Conservation (phyloP, 2,113 vertebrate genomes). For the Colaptes auratus region DNA sequence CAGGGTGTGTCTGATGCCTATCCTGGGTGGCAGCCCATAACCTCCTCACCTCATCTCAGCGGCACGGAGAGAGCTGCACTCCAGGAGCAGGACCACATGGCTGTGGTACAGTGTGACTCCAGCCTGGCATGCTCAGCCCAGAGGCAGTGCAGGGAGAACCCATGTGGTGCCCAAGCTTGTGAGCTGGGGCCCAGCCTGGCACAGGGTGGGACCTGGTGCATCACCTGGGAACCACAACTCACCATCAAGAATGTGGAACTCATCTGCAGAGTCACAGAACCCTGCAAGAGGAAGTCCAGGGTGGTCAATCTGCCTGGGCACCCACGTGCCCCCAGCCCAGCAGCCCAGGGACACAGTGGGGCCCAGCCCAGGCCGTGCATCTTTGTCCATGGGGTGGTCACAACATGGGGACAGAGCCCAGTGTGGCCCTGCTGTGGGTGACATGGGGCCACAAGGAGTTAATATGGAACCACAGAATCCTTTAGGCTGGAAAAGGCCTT, state of each 20-base stretch:
- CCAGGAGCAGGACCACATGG: neutral
- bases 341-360: neutral
- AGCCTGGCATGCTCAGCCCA: neutral
- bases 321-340: accelerated
- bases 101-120: accelerated
- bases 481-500: too few species aligned
- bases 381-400: neutral
- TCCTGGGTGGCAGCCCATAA: neutral
- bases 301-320: neutral
- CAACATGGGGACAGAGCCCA: neutral
- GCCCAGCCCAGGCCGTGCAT: neutral
- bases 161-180: too few species aligned
- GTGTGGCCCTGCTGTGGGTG: neutral
- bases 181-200: neutral
- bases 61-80: accelerated
- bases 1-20: neutral
- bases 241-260: slow-evolving; percentile 67
- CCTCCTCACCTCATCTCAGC: neutral
- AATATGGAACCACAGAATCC: too few species aligned
- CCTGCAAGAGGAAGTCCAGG: slow-evolving; percentile 36
- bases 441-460: neutral
- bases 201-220: accelerated
- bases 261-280: slow-evolving; percentile 59
- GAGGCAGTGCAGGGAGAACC: neutral
- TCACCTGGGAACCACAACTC: neutral